These are phyloP conservation scores for Acanthochromis polyacanthus DNA, from an alignment of 2,113 vertebrate species.

Conservation along the genomic window DNA sequence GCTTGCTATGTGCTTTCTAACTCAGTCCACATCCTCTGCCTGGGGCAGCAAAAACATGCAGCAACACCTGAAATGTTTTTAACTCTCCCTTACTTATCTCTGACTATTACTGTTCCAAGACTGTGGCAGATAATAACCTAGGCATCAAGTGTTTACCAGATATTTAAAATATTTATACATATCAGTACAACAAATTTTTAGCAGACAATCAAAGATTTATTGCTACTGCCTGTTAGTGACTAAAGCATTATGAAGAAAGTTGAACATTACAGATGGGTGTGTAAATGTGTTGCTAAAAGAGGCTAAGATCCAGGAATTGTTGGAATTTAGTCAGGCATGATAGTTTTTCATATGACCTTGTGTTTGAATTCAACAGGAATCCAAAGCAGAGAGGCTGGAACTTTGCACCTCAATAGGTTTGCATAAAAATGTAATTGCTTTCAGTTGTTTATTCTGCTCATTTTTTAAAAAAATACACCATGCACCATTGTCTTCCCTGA, in stretches of 20 bases:
- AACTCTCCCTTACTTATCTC: not conserved
- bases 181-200: not conserved
- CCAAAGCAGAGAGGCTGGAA: not conserved
- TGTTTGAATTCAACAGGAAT: not conserved
- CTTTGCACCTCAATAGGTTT: not conserved
- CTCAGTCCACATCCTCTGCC: not conserved
- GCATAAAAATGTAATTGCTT: not conserved
- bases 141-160: not conserved
- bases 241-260: constrained; percentile 23
- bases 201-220: constrained; percentile 8
- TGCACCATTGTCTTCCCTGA: not conserved
- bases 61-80: constrained; percentile 15
- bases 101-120: not conserved
- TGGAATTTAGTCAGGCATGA: constrained; percentile 14
- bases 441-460: not conserved
- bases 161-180: not conserved
- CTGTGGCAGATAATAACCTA: not conserved
- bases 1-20: constrained; percentile 3
- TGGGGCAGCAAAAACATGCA: not conserved
- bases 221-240: constrained; percentile 1
- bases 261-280: constrained; percentile 39
- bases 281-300: constrained; percentile 44
- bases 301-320: constrained; percentile 3
- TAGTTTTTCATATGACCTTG: constrained; percentile 17
- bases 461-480: not conserved